Conservation (phyloP, 2,888 invertebrate genomes). For the Yponomeuta plumbellus region DNA sequence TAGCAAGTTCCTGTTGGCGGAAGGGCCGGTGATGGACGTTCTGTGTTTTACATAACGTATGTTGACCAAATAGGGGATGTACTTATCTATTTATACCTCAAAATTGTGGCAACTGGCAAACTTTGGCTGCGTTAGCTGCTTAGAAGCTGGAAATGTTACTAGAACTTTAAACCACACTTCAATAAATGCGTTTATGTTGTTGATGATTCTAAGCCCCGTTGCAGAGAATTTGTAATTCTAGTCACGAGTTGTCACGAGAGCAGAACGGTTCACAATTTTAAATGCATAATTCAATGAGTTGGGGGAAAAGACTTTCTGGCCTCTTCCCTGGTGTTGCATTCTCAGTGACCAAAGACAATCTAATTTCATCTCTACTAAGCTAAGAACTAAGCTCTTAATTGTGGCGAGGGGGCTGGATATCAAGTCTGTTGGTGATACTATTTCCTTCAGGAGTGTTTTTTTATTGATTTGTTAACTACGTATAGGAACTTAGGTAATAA, state of each 20-base stretch:
- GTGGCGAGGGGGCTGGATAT: no score
- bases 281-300: conserved; percentile 26
- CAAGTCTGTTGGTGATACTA: no score
- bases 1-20: no score
- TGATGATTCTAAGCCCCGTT: conserved; percentile 9
- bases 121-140: not conserved
- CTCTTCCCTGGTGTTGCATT: not conserved
- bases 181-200: not conserved
- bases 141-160: not conserved
- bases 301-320: conserved; percentile 14
- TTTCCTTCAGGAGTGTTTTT: no score
- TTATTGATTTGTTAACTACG: no score
- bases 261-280: conserved; percentile 23
- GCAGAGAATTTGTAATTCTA: conserved; percentile 17
- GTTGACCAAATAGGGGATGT: no score
- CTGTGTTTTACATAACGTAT: no score
- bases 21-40: no score
- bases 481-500: no score
- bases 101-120: no score
- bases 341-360: not conserved
- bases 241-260: conserved; percentile 26
- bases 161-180: not conserved
- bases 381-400: not conserved
- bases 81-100: no score
- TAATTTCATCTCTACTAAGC: not conserved